Evolutionary conservation across 2,113 vertebrate species (phyloP), one percentile per base, ranked within the genome.

Genomic region (Sprattus sprattus): DNA sequence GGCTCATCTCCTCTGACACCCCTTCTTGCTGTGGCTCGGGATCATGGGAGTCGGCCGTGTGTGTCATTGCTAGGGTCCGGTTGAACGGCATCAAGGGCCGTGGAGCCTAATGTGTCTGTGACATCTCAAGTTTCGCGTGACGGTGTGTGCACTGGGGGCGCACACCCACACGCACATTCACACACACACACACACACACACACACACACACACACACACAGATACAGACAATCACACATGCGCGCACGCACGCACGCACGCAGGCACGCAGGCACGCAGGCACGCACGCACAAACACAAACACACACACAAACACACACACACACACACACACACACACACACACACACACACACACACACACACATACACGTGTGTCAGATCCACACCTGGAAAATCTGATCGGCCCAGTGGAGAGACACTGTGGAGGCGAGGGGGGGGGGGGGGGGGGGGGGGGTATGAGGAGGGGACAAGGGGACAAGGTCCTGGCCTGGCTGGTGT

Each of bases 361-460:
- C 60, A 67, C n/a, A 67, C n/a, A 25, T 80, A 83, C 22, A 13
- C 32, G 25, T 82, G 64, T 50, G 83, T 80, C 85, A 83, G 57
- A 52, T 84, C 83, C 82, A 64, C 81, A 46, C 57, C 81, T 84
- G 88, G 87, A 85, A 87, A 89, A 85, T 83, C 87, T 60, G 81
- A 89, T 90, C 86, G 64, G 20, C 86, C 89, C 84, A 84, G 83
- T 89, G 83, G 90, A 64, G 92, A 89, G 91, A 87, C 89, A 91
- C 88, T 84, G 20, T 1, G 22, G 22, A 8, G 57, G 20, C 2
- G 22, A 10, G 20, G 20, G 6, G 57, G 22, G 20, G 18, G 22
- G 8, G 6, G 5, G 20, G 46, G 16, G 20, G 22, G 54, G 3
- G 54, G 54, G 54, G 57, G 7, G 6, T n/a, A 9, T 64, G 57